Conservation (phyloP, 2,797 vertebrate species). For the Gallirallus australis region DNA sequence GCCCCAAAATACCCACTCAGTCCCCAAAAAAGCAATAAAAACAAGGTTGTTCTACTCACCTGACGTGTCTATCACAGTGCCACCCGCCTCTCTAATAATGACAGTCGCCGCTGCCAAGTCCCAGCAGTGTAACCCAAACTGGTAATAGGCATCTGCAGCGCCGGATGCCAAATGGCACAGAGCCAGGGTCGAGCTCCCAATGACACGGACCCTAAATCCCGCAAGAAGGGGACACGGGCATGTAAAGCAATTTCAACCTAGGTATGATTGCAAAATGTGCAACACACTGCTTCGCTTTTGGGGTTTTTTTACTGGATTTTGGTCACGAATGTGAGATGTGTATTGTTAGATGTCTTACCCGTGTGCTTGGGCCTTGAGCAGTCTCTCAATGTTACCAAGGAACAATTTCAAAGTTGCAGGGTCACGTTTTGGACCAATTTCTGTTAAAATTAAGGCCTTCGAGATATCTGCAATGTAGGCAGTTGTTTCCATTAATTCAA, state of each 20-base stretch:
- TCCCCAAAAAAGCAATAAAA: neutral
- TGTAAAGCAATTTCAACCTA: neutral
- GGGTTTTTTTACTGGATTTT: rapidly evolving
- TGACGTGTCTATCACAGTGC: conserved; percentile 87
- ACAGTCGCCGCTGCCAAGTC: conserved; percentile 87
- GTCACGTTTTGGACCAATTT: conserved; percentile 88
- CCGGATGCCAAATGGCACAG: conserved; percentile 84
- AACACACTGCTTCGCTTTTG: neutral
- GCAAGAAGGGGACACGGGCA: neutral
- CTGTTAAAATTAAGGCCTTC: conserved; percentile 88
- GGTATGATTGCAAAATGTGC: rapidly evolving
- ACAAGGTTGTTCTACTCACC: conserved; percentile 72
- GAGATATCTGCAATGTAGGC: conserved; percentile 82
- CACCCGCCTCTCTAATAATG: conserved; percentile 88
- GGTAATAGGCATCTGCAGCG: conserved; percentile 87
- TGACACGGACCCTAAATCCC: conserved; percentile 83
- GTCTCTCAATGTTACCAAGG: conserved; percentile 85
- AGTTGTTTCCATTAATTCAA: conserved; percentile 33
- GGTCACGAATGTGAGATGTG: neutral
- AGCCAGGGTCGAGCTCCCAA: conserved; percentile 87
- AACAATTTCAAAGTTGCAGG: conserved; percentile 85
- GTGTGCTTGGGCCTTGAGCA: conserved; percentile 84
- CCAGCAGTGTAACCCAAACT: conserved; percentile 90
- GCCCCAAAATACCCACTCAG: neutral
- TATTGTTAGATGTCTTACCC: conserved; percentile 76